These are phyloP conservation scores for Plagodis pulveraria DNA, from an alignment of 2,888 invertebrate species.

Conservation along the genomic window DNA sequence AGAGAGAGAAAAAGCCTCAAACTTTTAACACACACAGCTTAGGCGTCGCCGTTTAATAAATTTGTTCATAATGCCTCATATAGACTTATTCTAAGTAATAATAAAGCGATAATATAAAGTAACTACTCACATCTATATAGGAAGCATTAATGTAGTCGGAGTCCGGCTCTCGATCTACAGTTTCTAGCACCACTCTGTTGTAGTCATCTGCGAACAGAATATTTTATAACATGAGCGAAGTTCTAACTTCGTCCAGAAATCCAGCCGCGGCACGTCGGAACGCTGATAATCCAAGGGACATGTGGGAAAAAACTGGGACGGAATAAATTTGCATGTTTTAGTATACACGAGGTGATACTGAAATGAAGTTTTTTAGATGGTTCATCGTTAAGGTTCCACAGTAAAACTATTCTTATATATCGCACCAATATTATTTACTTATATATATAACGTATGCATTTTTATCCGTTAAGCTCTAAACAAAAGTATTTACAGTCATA, in stretches of 20 bases:
- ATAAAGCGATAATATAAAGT: too few relatives aligned
- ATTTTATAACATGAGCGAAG: slow-evolving; percentile 6
- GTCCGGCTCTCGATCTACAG: slow-evolving; percentile 90
- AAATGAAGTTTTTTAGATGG: neutral
- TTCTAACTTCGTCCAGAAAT: slow-evolving; percentile 5
- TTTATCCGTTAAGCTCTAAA: too few relatives aligned
- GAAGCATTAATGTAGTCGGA: slow-evolving; percentile 97
- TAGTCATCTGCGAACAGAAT: slow-evolving; percentile 91
- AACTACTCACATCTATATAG: slow-evolving; percentile 93
- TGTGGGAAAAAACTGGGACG: slow-evolving; percentile 13
- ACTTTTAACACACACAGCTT: too few relatives aligned
- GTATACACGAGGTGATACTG: neutral
- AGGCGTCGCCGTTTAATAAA: too few relatives aligned
- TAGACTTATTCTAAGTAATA: too few relatives aligned
- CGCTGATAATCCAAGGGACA: slow-evolving; percentile 4
- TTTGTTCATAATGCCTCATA: too few relatives aligned
- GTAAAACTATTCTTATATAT: neutral
- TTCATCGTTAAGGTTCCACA: neutral
- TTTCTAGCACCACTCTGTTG: slow-evolving; percentile 95
- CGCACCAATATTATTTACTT: too few relatives aligned
- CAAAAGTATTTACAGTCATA: too few relatives aligned
- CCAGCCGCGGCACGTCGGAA: slow-evolving; percentile 4
- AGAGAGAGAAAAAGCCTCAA: too few relatives aligned
- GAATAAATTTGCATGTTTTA: slow-evolving; percentile 23
- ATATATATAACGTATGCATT: too few relatives aligned